A percentile compares a stretch with the other conserved stretches of the same genome.
Conservation (phyloP, 2,113 vertebrate species). For the Gadus macrocephalus region DNA sequence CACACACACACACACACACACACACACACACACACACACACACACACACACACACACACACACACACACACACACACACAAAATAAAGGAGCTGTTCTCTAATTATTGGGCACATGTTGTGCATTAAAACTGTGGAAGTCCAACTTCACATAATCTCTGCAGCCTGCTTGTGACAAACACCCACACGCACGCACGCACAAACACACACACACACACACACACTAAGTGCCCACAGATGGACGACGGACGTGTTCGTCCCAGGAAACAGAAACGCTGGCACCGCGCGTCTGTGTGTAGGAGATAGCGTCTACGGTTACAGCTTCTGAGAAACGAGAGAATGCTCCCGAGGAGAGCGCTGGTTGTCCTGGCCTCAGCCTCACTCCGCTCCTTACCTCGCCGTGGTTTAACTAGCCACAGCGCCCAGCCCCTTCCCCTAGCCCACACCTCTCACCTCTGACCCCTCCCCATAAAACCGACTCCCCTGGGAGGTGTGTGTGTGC, state of each 20-base stretch:
- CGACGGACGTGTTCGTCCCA: slow-evolving; percentile 31
- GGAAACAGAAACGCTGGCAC: slow-evolving; percentile 35
- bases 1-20: slow-evolving; percentile 11
- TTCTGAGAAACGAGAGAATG: slow-evolving; percentile 31
- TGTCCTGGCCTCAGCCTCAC: too few species aligned
- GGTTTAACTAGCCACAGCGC: not conserved
- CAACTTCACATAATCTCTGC: slow-evolving; percentile 65
- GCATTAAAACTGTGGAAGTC: slow-evolving; percentile 67
- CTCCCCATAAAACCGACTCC: not conserved
- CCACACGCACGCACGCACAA: not conserved
- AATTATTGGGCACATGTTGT: slow-evolving; percentile 70
- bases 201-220: slow-evolving; percentile 54
- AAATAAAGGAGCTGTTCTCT: slow-evolving; percentile 59
- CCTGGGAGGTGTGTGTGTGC: slow-evolving; percentile 3
- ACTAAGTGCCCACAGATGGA: slow-evolving; percentile 66
- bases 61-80: slow-evolving; percentile 40
- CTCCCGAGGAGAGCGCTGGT: too few species aligned
- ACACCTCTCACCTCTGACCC: not conserved
- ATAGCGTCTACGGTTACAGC: slow-evolving; percentile 35
- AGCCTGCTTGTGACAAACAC: slow-evolving; percentile 39
- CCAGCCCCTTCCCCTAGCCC: not conserved
- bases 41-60: slow-evolving; percentile 26
- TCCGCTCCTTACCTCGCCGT: not conserved
- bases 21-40: slow-evolving; percentile 27
- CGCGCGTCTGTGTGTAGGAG: slow-evolving; percentile 16